These are phyloP conservation scores for Enhydra lutris DNA, from an alignment of 2,113 vertebrate species.

Conservation along the genomic window DNA sequence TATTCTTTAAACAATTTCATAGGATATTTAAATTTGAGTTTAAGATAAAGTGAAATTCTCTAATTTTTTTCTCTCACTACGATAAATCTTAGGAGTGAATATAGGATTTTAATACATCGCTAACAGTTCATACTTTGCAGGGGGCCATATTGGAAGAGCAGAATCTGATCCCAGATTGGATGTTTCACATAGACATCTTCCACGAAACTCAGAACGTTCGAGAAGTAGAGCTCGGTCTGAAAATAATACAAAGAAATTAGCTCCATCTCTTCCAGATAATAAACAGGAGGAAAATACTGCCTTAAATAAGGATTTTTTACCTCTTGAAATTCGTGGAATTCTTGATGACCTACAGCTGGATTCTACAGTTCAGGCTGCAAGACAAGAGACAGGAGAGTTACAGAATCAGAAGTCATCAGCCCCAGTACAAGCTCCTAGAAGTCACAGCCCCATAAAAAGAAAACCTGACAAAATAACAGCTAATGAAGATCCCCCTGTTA, in stretches of 20 bases:
- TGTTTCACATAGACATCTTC: constrained; percentile 70
- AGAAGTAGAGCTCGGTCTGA: constrained; percentile 79
- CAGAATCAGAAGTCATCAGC: constrained; percentile 77
- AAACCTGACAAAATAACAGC: constrained; percentile 81
- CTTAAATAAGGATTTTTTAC: constrained; percentile 87
- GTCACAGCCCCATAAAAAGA: constrained; percentile 87
- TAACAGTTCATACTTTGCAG: constrained; percentile 64
- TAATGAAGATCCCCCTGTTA: constrained; percentile 84
- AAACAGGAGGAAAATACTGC: constrained; percentile 76
- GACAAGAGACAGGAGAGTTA: constrained; percentile 75
- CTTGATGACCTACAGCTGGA: constrained; percentile 94
- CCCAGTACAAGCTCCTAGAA: constrained; percentile 79
- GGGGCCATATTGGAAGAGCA: constrained; percentile 77
- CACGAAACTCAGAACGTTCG: constrained; percentile 79
- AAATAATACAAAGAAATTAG: constrained; percentile 76
- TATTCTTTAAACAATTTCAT: background rate
- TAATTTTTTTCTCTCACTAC: constrained; percentile 26
- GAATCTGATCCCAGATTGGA: constrained; percentile 85
- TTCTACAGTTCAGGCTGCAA: constrained; percentile 68
- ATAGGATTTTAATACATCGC: background rate
- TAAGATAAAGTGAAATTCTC: constrained; percentile 16
- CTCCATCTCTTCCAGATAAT: constrained; percentile 65
- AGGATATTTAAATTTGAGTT: constrained; percentile 42
- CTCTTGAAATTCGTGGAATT: constrained; percentile 92
- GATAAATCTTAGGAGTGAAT: background rate